phyloP scores from a whole-genome alignment of 1,140 invertebrate species.

The Rhagoletis zephyria region DNA sequence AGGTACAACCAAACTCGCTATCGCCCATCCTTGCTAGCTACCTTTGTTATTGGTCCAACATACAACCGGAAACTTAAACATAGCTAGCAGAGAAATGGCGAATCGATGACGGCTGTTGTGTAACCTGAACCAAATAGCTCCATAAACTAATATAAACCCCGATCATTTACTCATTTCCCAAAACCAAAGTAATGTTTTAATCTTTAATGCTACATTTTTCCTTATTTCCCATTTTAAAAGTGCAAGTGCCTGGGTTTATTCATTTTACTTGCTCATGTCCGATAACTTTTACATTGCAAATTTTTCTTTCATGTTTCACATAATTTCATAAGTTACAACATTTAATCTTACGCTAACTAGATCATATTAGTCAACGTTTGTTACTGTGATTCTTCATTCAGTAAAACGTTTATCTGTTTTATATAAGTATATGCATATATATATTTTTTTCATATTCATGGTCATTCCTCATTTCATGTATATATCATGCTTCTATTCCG shows the following conservation, averaged over 20 bases:
- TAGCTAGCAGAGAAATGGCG: too few relatives aligned
- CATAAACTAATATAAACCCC: neutral
- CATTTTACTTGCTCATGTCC: too few relatives aligned
- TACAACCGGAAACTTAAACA: too few relatives aligned
- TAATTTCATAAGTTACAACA: conserved; percentile 8
- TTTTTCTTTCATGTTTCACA: conserved; percentile 10
- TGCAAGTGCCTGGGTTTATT: too few relatives aligned
- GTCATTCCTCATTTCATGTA: neutral
- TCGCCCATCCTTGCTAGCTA: too few relatives aligned
- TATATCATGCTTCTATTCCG: neutral
- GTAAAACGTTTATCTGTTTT: conserved; percentile 10
- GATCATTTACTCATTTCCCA: neutral
- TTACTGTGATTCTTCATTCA: neutral
- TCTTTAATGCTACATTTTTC: too few relatives aligned
- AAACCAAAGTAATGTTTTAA: neutral
- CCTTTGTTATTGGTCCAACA: too few relatives aligned
- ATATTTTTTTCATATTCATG: neutral
- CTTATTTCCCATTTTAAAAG: too few relatives aligned
- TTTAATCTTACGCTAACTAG: neutral
- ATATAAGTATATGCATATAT: neutral
- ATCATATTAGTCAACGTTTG: neutral
- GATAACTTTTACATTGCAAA: neutral
- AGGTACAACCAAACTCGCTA: too few relatives aligned
- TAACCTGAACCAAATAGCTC: too few relatives aligned
- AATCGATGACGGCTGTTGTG: too few relatives aligned